Base-by-base conservation (phyloP, 2,797 vertebrate genomes). In the Enteromius mattozi region DNA sequence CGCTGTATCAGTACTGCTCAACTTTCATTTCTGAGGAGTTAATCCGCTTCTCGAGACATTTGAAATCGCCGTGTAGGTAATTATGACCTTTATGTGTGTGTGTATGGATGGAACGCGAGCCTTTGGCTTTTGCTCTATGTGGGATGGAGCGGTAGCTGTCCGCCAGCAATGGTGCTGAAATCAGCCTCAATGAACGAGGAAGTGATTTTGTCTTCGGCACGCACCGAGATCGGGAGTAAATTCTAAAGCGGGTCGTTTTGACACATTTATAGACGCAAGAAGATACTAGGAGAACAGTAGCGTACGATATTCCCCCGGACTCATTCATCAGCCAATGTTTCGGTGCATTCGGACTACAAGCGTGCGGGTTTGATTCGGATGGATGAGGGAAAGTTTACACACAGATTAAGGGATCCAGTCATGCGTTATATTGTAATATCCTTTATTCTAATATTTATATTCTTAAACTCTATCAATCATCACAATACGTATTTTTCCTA, bases 11-110 rank as follows among this genome's bases (percentile, higher is more conserved):
- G 87, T 90, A 87, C 88, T 74, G 86, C 86, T 89, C 91, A 56
- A 95, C 93, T 92, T 94, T 94, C 40, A 81, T 75, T 82, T 81
- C 74, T 79, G 88, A 87, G 85, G 81, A 82, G 81, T 84, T 83
- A 85, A 87, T 89, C 88, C 24, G 78, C 33, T 87, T 85, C 89
- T 79, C 81, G 33, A 72, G 81, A 90, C 87, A 89, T 90, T 87
- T 82, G 40, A 85, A 87, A 75, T 83, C 88, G 82, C 89, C 91
- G 86, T 89, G 91, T 91, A 94, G 94, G 94, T 95, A 95, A 93
- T 85, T 70, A 88, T 77, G 82, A 80, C 68, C 65, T 84, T 69
- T 83, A 40, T 37, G 17, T 71, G 51, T 69, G 59, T 83, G 45
- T 19, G 7, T 63, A 35, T 71, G 45, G 13, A 69, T 40, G 54